Evolutionary conservation across 2,888 invertebrate species (phyloP).

Genomic region (Chrysomela aeneicollis): DNA sequence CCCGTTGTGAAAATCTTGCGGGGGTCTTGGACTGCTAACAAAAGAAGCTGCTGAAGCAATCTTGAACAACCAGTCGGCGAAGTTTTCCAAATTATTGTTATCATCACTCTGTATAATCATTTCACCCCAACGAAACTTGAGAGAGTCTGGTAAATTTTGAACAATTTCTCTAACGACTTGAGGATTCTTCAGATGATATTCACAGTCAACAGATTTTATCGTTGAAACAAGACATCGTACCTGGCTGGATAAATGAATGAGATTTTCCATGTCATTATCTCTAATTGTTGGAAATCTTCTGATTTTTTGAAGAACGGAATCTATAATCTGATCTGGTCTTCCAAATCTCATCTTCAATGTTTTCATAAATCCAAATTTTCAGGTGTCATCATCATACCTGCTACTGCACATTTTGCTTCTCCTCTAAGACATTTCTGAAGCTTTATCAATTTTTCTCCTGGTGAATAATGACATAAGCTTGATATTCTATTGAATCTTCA

Average conservation of each 20-base stretch:
- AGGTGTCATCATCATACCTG: conserved; percentile 11
- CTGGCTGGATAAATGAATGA: conserved; percentile 2
- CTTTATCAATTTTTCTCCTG: too few relatives aligned
- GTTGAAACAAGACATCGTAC: conserved; percentile 7
- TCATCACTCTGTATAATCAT: background rate
- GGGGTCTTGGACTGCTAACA: background rate
- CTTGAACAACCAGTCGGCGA: conserved; percentile 10
- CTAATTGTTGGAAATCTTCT: background rate
- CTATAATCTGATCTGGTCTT: conserved; percentile 7
- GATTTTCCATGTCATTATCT: background rate
- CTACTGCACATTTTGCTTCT: too few relatives aligned
- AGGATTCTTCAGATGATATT: conserved; percentile 6
- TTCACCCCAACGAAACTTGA: conserved; percentile 8
- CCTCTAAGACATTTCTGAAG: background rate
- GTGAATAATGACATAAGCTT: too few relatives aligned
- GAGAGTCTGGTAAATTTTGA: background rate
- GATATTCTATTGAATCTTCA: too few relatives aligned
- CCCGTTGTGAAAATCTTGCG: background rate
- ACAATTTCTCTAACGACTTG: background rate
- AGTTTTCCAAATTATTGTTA: background rate
- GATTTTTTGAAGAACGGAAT: background rate
- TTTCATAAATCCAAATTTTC: conserved; percentile 6
- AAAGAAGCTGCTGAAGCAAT: conserved; percentile 15
- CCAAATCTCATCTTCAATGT: conserved; percentile 13
- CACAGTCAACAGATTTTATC: conserved; percentile 7